Conservation (phyloP, 2,113 vertebrate genomes). For the Myotis yumanensis region DNA sequence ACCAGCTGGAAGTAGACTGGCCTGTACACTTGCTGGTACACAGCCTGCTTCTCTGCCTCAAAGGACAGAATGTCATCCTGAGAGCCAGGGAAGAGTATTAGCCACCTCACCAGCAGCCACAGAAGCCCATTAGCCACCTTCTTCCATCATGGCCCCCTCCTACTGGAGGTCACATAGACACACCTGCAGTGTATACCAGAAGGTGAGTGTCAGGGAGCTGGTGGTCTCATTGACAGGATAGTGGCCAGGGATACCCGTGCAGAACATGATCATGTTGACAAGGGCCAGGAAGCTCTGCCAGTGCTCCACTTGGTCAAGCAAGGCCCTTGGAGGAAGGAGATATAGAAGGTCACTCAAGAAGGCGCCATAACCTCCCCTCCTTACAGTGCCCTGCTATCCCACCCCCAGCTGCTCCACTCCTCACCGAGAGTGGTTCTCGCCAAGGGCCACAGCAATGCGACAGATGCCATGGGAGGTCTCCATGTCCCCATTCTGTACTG, state of each 20-base stretch:
- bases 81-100: slow-evolving; percentile 40
- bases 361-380: background rate
- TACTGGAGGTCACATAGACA: background rate
- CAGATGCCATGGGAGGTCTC: slow-evolving; percentile 98
- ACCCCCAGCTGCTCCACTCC: background rate
- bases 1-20: slow-evolving; percentile 99
- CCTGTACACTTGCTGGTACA: slow-evolving; percentile 98
- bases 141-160: background rate
- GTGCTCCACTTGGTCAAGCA: slow-evolving; percentile 97
- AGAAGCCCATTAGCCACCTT: background rate
- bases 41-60: slow-evolving; percentile 93
- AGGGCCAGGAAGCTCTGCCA: slow-evolving; percentile 98
- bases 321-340: slow-evolving; percentile 84
- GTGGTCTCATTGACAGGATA: slow-evolving; percentile 99
- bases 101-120: background rate
- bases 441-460: slow-evolving; percentile 94
- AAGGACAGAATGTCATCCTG: slow-evolving; percentile 99
- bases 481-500: slow-evolving; percentile 97
- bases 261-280: slow-evolving; percentile 99
- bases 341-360: background rate
- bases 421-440: slow-evolving; percentile 98
- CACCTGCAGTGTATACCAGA: slow-evolving; percentile 98
- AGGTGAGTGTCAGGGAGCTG: slow-evolving; percentile 97
- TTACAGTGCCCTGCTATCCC: background rate
- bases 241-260: slow-evolving; percentile 98